Conservation (phyloP, 2,888 invertebrate species). For the Eremobia ochroleuca region DNA sequence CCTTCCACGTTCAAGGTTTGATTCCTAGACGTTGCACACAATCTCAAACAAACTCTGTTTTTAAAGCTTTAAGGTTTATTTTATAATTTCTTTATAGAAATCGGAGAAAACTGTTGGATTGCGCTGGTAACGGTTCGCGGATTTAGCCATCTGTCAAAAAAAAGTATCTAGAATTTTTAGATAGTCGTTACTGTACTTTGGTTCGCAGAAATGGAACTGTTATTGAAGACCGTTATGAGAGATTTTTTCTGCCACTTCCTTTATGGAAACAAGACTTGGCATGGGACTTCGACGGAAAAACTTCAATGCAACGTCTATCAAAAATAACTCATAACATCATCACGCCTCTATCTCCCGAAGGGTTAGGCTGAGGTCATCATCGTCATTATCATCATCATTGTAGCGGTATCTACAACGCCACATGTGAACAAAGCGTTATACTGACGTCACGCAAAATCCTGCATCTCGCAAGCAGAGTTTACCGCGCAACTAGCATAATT, state of each 20-base stretch:
- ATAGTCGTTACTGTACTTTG: slow-evolving; percentile 36
- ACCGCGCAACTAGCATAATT: no score
- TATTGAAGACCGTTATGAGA: slow-evolving; percentile 28
- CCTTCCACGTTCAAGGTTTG: slow-evolving; percentile 87
- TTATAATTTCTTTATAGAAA: neutral
- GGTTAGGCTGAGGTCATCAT: neutral
- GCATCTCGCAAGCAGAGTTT: no score
- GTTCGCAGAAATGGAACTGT: slow-evolving; percentile 35
- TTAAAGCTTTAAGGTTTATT: slow-evolving; percentile 35
- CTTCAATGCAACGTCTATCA: neutral
- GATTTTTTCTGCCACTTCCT: slow-evolving; percentile 19
- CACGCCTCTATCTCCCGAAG: neutral
- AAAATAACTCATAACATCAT: neutral
- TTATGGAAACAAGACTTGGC: neutral
- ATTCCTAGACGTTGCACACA: slow-evolving; percentile 63
- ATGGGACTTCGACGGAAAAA: neutral
- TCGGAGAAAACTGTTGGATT: slow-evolving; percentile 58
- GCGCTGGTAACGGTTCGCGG: slow-evolving; percentile 56
- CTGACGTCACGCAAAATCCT: no score
- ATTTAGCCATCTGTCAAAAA: slow-evolving; percentile 56
- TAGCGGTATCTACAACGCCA: no score
- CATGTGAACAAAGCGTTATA: no score
- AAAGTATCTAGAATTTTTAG: slow-evolving; percentile 43
- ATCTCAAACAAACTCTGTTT: slow-evolving; percentile 61
- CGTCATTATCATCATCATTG: no score